Evolutionary conservation across 2,113 vertebrate species (phyloP).

Genomic region (Protobothrops mucrosquamatus): DNA sequence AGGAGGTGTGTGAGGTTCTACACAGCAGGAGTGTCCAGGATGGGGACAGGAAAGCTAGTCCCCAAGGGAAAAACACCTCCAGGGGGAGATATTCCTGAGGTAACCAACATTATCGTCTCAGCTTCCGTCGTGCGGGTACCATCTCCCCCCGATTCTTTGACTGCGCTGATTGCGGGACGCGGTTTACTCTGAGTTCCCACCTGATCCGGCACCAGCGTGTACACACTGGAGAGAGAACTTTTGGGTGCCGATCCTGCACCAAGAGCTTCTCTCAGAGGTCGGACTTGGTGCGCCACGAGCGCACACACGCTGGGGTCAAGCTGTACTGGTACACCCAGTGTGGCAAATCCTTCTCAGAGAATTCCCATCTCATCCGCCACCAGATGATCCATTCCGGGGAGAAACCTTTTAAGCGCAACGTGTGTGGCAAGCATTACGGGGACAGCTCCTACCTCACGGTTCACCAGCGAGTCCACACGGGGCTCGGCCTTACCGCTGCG

Average conservation of each 20-base stretch:
- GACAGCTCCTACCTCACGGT: conserved; percentile 47
- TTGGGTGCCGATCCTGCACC: conserved; percentile 56
- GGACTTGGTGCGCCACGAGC: conserved; percentile 49
- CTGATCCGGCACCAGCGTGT: conserved; percentile 66
- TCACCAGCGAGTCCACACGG: conserved; percentile 52
- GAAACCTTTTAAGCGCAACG: conserved; percentile 39
- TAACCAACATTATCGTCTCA: neutral
- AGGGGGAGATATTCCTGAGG: conserved; percentile 23
- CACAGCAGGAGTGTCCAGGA: neutral
- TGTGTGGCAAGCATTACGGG: conserved; percentile 53
- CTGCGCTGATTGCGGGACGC: conserved; percentile 61
- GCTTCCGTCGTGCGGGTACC: neutral
- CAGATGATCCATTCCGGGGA: conserved; percentile 55
- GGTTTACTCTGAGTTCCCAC: conserved; percentile 64
- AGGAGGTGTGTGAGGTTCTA: conserved; percentile 42
- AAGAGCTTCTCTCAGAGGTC: conserved; percentile 69
- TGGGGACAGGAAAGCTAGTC: neutral
- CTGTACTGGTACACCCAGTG: conserved; percentile 45
- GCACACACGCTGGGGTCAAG: conserved; percentile 42
- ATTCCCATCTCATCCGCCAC: conserved; percentile 62
- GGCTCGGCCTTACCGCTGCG: conserved; percentile 36
- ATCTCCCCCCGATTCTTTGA: conserved; percentile 32
- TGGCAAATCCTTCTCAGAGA: conserved; percentile 56
- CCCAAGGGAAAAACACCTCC: neutral
- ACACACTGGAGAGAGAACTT: conserved; percentile 63